Percentiles rank a stretch among this genome's conserved stretches.
Evolutionary conservation across 2,888 invertebrate species (phyloP).

Genomic region (Odontomyia ornata): DNA sequence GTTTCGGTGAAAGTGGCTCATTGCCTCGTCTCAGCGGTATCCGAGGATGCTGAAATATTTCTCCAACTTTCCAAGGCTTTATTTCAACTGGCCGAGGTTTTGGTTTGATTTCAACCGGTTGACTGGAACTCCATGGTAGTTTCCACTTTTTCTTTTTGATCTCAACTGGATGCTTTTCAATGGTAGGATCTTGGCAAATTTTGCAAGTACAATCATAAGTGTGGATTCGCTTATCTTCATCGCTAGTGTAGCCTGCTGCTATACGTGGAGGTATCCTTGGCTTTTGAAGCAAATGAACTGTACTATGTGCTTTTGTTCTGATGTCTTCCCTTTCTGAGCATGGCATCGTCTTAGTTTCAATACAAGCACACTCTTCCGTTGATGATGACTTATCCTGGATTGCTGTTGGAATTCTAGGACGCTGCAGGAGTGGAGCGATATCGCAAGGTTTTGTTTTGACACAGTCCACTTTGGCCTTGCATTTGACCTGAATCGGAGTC

Average conservation of each 20-base stretch:
- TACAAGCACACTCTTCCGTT: neutral
- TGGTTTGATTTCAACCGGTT: constrained; percentile 1
- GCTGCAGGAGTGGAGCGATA: neutral
- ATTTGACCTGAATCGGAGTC: too few species aligned
- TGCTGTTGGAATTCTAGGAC: constrained; percentile 2
- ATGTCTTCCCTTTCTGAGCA: too few species aligned
- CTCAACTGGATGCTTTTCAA: constrained; percentile 18
- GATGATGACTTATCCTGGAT: neutral
- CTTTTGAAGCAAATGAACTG: neutral
- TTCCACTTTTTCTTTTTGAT: constrained; percentile 2
- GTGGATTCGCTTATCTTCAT: constrained; percentile 16
- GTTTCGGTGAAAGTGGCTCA: neutral
- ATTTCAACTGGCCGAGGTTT: neutral
- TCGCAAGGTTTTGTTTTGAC: too few species aligned
- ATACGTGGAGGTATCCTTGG: neutral
- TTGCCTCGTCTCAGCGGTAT: neutral
- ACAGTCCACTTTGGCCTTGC: too few species aligned
- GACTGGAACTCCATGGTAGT: neutral
- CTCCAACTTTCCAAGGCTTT: constrained; percentile 16
- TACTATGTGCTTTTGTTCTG: too few species aligned
- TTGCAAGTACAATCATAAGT: constrained; percentile 12
- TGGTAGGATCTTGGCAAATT: neutral
- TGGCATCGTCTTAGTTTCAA: too few species aligned
- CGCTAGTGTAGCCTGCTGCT: neutral
- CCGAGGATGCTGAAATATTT: constrained; percentile 13